These are phyloP conservation scores for Tanypteryx hageni DNA, from an alignment of 2,888 invertebrate genomes.

Conservation along the genomic window DNA sequence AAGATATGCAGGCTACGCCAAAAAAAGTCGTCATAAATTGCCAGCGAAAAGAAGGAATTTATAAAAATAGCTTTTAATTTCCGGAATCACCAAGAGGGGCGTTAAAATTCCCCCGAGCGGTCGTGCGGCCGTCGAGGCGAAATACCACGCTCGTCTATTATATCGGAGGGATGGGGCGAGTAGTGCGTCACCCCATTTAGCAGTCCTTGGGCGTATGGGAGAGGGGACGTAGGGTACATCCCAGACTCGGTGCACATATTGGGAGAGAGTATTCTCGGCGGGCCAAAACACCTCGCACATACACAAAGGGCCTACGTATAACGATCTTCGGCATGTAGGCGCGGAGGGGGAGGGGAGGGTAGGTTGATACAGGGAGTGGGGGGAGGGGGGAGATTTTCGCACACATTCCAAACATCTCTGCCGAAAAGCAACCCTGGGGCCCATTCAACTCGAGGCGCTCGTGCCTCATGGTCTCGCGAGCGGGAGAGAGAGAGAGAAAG, in stretches of 20 bases:
- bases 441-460: background rate
- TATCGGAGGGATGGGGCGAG: background rate
- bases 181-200: background rate
- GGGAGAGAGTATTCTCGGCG: background rate
- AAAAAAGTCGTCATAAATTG: background rate
- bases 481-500: background rate
- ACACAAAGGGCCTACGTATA: constrained; percentile 25
- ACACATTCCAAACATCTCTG: constrained; percentile 44
- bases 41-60: background rate
- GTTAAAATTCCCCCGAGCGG: background rate
- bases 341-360: background rate
- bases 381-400: constrained; percentile 3
- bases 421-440: background rate
- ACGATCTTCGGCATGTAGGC: constrained; percentile 11
- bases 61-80: background rate
- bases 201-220: no score
- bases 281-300: constrained; percentile 12
- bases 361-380: background rate
- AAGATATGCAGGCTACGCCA: background rate
- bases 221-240: no score
- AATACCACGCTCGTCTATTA: constrained; percentile 10
- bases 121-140: background rate
- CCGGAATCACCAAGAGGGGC: background rate
- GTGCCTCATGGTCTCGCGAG: constrained; percentile 24
- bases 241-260: no score